Conservation (phyloP, 1,140 invertebrate species). For the Aphelenchoides avenae region DNA sequence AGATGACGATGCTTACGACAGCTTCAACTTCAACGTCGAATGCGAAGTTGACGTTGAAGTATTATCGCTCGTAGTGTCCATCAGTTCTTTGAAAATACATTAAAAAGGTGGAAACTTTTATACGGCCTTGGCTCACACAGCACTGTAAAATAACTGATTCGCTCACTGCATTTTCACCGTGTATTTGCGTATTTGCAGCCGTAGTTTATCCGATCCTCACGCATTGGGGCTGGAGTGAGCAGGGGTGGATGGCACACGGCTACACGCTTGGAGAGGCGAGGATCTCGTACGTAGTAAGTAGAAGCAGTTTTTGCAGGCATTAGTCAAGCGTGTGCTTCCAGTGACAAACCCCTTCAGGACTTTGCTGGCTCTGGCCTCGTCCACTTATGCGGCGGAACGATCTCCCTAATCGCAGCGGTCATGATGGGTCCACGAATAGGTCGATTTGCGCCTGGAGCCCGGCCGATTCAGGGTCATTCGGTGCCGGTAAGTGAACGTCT, state of each 20-base stretch:
- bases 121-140: too few species aligned
- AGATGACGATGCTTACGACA: too few species aligned
- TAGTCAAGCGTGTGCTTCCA: not conserved
- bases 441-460: too few species aligned
- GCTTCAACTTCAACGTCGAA: too few species aligned
- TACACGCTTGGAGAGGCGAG: conserved; percentile 25
- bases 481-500: conserved; percentile 60
- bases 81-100: too few species aligned
- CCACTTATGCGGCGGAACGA: conserved; percentile 64
- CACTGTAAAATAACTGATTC: too few species aligned
- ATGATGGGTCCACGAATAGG: conserved; percentile 64
- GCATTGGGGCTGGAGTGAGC: conserved; percentile 65
- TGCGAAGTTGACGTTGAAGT: too few species aligned
- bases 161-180: too few species aligned
- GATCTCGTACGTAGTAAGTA: not conserved
- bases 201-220: conserved; percentile 65
- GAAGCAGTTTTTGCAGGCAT: too few species aligned
- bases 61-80: too few species aligned
- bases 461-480: conserved; percentile 64
- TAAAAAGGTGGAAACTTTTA: too few species aligned
- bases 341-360: conserved; percentile 19
- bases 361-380: too few species aligned
- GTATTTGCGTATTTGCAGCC: conserved; percentile 55
- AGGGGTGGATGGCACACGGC: conserved; percentile 45
- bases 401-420: conserved; percentile 64